Conservation (phyloP, 2,888 invertebrate species). For the Reticulitermes lucifugus region DNA sequence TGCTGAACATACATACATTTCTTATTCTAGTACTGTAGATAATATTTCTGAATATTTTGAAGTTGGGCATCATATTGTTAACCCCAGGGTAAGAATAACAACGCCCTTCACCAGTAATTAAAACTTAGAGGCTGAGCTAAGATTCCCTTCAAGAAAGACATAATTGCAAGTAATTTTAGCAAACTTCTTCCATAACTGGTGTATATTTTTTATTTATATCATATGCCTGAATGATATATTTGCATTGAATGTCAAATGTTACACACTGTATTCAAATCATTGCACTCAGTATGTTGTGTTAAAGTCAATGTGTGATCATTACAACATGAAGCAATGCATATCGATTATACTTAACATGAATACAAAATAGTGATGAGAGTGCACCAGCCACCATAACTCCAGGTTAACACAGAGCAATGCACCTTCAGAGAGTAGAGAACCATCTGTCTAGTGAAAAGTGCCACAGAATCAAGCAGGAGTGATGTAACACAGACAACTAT, state of each 20-base stretch:
- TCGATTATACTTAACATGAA: neutral
- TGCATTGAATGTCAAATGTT: neutral
- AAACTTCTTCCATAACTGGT: too few species aligned
- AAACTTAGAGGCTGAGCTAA: too few species aligned
- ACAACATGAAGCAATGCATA: constrained; percentile 17
- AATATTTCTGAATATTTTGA: neutral
- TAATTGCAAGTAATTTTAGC: too few species aligned
- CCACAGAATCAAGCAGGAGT: constrained; percentile 24
- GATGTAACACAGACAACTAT: constrained; percentile 25
- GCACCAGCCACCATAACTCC: neutral
- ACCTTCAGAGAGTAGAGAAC: constrained; percentile 14
- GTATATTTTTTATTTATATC: too few species aligned
- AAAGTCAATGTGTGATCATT: neutral
- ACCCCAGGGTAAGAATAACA: too few species aligned
- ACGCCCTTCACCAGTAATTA: too few species aligned
- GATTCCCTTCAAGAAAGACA: too few species aligned
- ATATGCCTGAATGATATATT: too few species aligned
- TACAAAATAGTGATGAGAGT: constrained; percentile 6
- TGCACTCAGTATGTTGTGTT: neutral
- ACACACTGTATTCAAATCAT: neutral
- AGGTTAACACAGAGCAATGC: constrained; percentile 37
- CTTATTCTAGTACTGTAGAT: neutral
- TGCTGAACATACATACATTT: neutral
- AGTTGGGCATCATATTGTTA: too few species aligned
- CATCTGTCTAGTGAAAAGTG: constrained; percentile 32